These are phyloP conservation scores for Corythoichthys haematopterus DNA, from an alignment of 2,113 vertebrate genomes.

Conservation along the genomic window DNA sequence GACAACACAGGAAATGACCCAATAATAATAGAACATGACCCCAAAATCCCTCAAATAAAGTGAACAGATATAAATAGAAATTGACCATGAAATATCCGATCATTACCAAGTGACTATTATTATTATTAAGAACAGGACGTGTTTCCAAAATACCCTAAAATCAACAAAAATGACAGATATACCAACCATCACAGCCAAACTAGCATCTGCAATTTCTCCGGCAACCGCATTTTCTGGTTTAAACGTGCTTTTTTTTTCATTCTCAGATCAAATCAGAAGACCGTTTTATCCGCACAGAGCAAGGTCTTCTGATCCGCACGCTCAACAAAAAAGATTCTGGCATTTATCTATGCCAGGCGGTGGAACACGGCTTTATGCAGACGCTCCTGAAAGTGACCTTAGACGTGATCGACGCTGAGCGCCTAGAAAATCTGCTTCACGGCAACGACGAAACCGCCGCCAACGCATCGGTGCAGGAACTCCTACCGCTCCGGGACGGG, in stretches of 20 bases:
- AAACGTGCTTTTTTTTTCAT: conserved; percentile 13
- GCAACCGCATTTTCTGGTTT: not conserved
- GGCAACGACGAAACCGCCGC: conserved; percentile 74
- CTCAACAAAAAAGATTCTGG: conserved; percentile 84
- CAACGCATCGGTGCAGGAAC: conserved; percentile 57
- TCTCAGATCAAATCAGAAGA: conserved; percentile 83
- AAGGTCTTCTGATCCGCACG: conserved; percentile 86
- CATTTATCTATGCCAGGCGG: conserved; percentile 86
- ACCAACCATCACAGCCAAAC: too few relatives aligned
- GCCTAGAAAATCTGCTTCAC: conserved; percentile 87
- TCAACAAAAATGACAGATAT: too few relatives aligned
- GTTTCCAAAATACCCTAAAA: too few relatives aligned
- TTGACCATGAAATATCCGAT: too few relatives aligned
- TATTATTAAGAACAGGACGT: too few relatives aligned
- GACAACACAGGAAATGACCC: too few relatives aligned
- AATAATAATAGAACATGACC: too few relatives aligned
- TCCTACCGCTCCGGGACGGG: conserved; percentile 60
- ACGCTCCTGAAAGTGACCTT: conserved; percentile 87
- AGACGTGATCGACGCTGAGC: conserved; percentile 88
- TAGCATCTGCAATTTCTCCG: too few relatives aligned
- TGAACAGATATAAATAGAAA: too few relatives aligned
- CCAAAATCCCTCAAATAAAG: too few relatives aligned
- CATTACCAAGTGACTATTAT: too few relatives aligned
- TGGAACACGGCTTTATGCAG: conserved; percentile 96
- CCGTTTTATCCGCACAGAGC: conserved; percentile 83